These are phyloP conservation scores for Sterrhoptilus dennistouni DNA, from an alignment of 2,113 vertebrate species.

Conservation along the genomic window DNA sequence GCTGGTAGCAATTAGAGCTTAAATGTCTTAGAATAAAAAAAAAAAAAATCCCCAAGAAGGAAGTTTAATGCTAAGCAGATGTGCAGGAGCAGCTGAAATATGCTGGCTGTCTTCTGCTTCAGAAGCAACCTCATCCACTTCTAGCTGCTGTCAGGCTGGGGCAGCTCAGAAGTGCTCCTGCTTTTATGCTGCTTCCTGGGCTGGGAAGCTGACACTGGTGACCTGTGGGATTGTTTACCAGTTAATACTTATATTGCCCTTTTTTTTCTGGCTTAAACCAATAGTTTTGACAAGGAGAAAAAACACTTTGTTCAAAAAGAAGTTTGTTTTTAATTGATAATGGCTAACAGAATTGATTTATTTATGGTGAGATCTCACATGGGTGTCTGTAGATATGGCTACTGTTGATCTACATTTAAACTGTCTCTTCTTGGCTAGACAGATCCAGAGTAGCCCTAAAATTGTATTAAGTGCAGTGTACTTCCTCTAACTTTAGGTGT, in stretches of 20 bases:
- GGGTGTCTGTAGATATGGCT: not conserved
- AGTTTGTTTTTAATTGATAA: too few relatives aligned
- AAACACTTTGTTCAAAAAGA: not conserved
- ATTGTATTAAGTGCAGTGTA: not conserved
- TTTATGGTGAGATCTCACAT: not conserved
- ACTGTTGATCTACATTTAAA: not conserved
- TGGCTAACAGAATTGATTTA: not conserved
- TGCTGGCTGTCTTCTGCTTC: conserved; percentile 67
- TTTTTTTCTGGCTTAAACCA: not conserved
- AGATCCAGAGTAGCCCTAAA: not conserved
- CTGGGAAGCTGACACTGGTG: not conserved
- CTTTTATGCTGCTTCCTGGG: not conserved
- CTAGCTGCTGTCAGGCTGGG: conserved; percentile 35
- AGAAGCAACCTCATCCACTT: conserved; percentile 53
- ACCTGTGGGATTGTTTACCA: not conserved
- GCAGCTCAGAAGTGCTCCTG: conserved; percentile 11
- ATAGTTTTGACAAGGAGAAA: not conserved
- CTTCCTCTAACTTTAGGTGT: not conserved
- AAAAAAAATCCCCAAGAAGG: conserved; percentile 57
- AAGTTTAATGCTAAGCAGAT: conserved; percentile 73
- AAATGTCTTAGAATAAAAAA: conserved; percentile 50
- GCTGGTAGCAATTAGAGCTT: conserved; percentile 70
- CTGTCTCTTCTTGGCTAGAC: not conserved
- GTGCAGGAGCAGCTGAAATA: conserved; percentile 64
- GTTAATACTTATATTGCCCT: not conserved